phyloP scores from a whole-genome alignment of 2,888 invertebrate genomes.

The Conomelus anceps region DNA sequence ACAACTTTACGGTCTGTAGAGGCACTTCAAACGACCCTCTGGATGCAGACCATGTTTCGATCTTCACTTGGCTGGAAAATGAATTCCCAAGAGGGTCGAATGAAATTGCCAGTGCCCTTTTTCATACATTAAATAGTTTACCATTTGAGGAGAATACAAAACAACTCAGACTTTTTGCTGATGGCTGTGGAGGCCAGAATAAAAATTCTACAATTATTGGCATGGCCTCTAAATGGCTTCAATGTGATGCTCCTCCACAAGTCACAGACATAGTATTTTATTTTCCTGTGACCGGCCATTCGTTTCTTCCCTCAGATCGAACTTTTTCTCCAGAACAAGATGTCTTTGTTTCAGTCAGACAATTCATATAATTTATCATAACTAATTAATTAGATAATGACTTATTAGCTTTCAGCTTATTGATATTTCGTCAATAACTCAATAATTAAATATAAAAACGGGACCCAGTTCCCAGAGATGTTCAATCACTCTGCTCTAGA shows the following conservation, averaged over 20 bases:
- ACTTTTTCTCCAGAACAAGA: too few relatives aligned
- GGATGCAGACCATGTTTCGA: neutral
- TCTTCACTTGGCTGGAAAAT: constrained; percentile 18
- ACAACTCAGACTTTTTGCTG: constrained; percentile 25
- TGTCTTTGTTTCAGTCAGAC: too few relatives aligned
- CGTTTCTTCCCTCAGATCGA: constrained; percentile 25
- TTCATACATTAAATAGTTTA: constrained; percentile 5
- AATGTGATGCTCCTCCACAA: neutral
- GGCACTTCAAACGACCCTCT: neutral
- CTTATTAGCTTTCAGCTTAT: too few relatives aligned
- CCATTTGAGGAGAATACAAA: neutral
- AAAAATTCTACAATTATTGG: too few relatives aligned
- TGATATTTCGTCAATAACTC: too few relatives aligned
- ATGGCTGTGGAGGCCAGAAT: too few relatives aligned
- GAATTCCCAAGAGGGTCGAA: constrained; percentile 25
- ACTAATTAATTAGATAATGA: too few relatives aligned
- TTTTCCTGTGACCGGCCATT: constrained; percentile 19
- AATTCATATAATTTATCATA: too few relatives aligned
- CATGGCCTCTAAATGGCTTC: too few relatives aligned
- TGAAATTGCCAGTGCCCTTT: constrained; percentile 25
- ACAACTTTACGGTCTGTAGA: constrained; percentile 23
- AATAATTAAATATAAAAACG: too few relatives aligned
- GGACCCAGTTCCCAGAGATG: too few relatives aligned
- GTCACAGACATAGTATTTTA: constrained; percentile 3
- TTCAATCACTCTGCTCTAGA: too few relatives aligned